A percentile compares a stretch with the other conserved stretches of the same genome.
phyloP scores from a whole-genome alignment of 2,888 invertebrate species.

The Nomada flava region DNA sequence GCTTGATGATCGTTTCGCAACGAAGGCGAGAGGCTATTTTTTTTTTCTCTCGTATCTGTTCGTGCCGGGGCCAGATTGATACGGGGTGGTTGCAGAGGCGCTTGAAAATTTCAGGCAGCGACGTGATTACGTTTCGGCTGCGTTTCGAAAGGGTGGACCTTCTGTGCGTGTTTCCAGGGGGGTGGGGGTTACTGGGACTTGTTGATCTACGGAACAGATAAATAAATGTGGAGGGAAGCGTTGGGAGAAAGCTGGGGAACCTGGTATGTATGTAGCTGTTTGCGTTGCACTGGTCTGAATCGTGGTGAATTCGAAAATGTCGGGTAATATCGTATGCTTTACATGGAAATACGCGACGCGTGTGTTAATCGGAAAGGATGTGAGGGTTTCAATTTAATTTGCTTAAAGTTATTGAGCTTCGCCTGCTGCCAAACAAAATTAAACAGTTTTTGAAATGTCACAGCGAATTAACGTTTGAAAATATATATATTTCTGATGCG shows the following conservation, averaged over 20 bases:
- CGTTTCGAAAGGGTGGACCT: too few species aligned
- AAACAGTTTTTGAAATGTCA: conserved; percentile 10
- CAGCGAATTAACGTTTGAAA: neutral
- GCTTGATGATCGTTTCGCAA: neutral
- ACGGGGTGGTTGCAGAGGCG: neutral
- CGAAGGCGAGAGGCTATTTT: neutral
- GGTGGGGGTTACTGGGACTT: too few species aligned
- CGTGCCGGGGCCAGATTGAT: neutral
- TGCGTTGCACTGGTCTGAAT: too few species aligned
- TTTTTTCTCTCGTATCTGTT: neutral
- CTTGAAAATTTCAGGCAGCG: neutral
- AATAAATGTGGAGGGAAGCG: too few species aligned
- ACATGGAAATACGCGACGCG: neutral
- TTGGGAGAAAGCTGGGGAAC: too few species aligned
- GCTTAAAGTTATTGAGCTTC: neutral
- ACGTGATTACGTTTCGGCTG: too few species aligned
- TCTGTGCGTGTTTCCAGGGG: too few species aligned
- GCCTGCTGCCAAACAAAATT: neutral
- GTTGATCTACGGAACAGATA: too few species aligned
- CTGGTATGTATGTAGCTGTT: too few species aligned
- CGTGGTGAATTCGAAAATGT: too few species aligned
- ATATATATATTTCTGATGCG: too few species aligned
- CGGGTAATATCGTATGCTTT: too few species aligned
- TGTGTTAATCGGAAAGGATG: neutral
- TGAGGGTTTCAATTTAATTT: neutral